phyloP scores from a whole-genome alignment of 1,140 invertebrate genomes.

The Cherax quadricarinatus region DNA sequence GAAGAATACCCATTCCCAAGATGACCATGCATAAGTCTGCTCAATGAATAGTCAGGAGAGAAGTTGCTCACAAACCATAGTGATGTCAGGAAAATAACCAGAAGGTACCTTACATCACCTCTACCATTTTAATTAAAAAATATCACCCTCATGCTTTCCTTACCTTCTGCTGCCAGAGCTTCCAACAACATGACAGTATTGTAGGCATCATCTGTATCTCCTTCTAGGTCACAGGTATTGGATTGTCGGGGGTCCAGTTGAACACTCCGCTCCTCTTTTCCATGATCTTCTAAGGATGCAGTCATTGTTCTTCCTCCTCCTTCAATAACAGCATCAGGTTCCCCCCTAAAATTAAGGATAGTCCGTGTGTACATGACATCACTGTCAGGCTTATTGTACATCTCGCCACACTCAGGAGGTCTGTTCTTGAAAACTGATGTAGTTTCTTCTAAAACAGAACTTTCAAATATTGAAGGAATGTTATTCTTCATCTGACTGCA shows the following conservation, averaged over 20 bases:
- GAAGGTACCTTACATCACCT: no score
- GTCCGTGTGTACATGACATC: constrained; percentile 26
- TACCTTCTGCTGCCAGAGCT: constrained; percentile 42
- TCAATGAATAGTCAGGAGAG: no score
- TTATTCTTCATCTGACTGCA: constrained; percentile 35
- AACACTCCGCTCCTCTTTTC: not conserved
- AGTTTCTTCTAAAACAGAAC: constrained; percentile 43
- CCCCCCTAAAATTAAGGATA: constrained; percentile 5
- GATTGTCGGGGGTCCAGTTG: not conserved
- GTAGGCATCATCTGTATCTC: constrained; percentile 44
- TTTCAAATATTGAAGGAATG: constrained; percentile 53
- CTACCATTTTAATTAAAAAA: no score
- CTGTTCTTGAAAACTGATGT: constrained; percentile 29
- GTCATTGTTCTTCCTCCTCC: not conserved
- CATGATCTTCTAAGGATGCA: not conserved
- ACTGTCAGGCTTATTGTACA: constrained; percentile 44
- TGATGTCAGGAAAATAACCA: no score
- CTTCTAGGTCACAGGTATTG: constrained; percentile 13
- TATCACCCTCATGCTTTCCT: not conserved
- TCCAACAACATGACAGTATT: constrained; percentile 57
- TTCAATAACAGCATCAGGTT: not conserved
- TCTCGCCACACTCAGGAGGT: constrained; percentile 32
- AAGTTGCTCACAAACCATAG: no score
- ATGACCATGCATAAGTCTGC: no score
- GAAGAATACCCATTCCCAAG: no score